Evolutionary conservation across 2,113 vertebrate genomes (phyloP), one percentile per base, ranked within the genome.

Genomic region (Chionomys nivalis): DNA sequence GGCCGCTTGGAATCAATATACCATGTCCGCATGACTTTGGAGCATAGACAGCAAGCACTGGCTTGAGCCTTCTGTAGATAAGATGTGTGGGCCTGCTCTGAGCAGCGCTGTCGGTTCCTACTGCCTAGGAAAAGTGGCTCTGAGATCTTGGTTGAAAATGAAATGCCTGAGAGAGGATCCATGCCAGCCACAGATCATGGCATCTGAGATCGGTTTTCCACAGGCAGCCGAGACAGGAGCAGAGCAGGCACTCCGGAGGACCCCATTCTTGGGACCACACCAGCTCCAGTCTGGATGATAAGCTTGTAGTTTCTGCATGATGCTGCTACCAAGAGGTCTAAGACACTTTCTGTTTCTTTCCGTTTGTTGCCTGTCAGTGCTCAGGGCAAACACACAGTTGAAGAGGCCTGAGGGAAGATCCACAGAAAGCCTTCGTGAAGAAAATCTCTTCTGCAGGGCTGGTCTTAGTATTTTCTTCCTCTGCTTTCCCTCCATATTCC

Each of bases 321-420:
- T 14, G 65, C 70, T 7, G 28, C 33, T 10, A 13, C 95, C 47
- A 72, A 52, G 66, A 24, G 33, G 77, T 28, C 63, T 17, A 63
- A 75, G 78, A 78, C 23, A 58, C 52, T n/a, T 39, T 31, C 63
- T 85, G 13, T 47, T 39, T 42, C 52, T n/a, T 39, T 31, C 63
- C 88, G 13, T 47, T 39, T 42, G 97, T 75, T 75, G n/a, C 93
- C 44, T 31, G 28, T 91, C 94, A 17, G 68, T 75, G 68, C 88
- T 61, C 76, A 31, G 73, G 12, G 11, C 52, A 2, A 42, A 36
- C 47, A 10, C 24, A 1, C 76, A 21, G 77, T 36, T 52, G 31
- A 63, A 23, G 68, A 75, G 89, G 87, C 94, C 77, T 0, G 47
- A 73, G n/a, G 88, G 61, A 65, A 39, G 68, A 68, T 5, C 28